A percentile compares a stretch with the other conserved stretches of the same genome.
Conservation (phyloP, 2,888 invertebrate genomes). For the Lysandra coridon region DNA sequence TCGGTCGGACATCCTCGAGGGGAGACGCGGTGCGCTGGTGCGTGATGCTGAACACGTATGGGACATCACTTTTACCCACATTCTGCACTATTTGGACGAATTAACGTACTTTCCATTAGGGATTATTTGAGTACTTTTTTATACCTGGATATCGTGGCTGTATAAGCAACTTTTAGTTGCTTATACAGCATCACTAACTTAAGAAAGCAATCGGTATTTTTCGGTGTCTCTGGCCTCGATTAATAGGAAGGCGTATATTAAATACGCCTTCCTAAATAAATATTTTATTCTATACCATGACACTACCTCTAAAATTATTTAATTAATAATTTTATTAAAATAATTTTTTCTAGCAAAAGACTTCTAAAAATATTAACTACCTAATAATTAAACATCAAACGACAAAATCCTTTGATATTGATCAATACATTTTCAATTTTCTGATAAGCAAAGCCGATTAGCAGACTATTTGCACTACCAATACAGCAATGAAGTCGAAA, state of each 20-base stretch:
- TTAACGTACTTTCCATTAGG: slow-evolving; percentile 6
- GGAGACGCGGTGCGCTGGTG: slow-evolving; percentile 37
- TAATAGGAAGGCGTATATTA: too few species aligned
- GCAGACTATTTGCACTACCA: slow-evolving; percentile 66
- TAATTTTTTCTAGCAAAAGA: neutral
- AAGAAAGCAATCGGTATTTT: too few species aligned
- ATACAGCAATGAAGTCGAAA: slow-evolving; percentile 62
- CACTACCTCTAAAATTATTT: too few species aligned
- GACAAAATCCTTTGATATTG: neutral
- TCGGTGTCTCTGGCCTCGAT: too few species aligned
- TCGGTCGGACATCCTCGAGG: slow-evolving; percentile 42
- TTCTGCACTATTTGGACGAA: slow-evolving; percentile 31
- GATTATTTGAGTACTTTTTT: slow-evolving; percentile 8
- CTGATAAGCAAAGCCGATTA: slow-evolving; percentile 71
- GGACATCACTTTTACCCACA: slow-evolving; percentile 15
- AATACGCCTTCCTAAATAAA: too few species aligned
- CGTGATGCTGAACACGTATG: slow-evolving; percentile 35
- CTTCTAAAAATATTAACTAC: neutral
- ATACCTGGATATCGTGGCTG: neutral
- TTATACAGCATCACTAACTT: too few species aligned
- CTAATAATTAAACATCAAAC: neutral
- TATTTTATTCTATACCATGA: too few species aligned
- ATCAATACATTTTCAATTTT: slow-evolving; percentile 54
- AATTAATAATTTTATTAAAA: too few species aligned
- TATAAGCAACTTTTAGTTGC: neutral